phyloP scores from a whole-genome alignment of 1,140 invertebrate genomes.

The Manduca sexta region DNA sequence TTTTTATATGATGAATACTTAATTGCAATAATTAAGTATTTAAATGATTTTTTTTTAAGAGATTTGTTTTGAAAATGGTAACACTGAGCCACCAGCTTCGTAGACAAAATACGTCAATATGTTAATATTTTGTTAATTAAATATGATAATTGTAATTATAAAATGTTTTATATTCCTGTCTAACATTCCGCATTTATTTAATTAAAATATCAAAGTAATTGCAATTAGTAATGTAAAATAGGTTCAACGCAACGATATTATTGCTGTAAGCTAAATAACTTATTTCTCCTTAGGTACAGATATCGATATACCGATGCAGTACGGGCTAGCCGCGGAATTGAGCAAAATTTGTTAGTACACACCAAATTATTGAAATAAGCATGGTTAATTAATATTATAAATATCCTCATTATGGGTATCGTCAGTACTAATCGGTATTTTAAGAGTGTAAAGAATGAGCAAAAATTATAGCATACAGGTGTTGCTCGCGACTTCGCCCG shows the following conservation, averaged over 20 bases:
- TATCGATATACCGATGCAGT: conserved; percentile 61
- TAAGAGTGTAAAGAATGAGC: conserved; percentile 1
- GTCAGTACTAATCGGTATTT: conserved; percentile 58
- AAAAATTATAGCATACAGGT: too few species aligned
- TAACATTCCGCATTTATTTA: too few species aligned
- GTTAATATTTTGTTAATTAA: too few species aligned
- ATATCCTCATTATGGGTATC: conserved; percentile 18
- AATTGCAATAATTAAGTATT: too few species aligned
- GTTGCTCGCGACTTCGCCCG: too few species aligned
- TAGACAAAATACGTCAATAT: too few species aligned
- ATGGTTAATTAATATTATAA: conserved; percentile 21
- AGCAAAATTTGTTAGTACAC: conserved; percentile 63
- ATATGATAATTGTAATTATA: too few species aligned
- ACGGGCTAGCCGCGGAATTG: conserved; percentile 53
- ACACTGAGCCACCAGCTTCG: too few species aligned
- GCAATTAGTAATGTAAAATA: background rate
- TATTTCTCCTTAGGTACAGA: conserved; percentile 58
- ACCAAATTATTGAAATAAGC: conserved; percentile 24
- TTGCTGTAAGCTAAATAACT: conserved; percentile 20
- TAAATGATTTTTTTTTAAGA: background rate
- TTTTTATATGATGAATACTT: background rate
- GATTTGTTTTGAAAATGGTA: too few species aligned
- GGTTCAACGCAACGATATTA: conserved; percentile 7
- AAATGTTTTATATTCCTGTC: too few species aligned
- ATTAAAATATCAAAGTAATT: too few species aligned